Conservation (phyloP, 1,140 invertebrate genomes). For the Panulirus ornatus region DNA sequence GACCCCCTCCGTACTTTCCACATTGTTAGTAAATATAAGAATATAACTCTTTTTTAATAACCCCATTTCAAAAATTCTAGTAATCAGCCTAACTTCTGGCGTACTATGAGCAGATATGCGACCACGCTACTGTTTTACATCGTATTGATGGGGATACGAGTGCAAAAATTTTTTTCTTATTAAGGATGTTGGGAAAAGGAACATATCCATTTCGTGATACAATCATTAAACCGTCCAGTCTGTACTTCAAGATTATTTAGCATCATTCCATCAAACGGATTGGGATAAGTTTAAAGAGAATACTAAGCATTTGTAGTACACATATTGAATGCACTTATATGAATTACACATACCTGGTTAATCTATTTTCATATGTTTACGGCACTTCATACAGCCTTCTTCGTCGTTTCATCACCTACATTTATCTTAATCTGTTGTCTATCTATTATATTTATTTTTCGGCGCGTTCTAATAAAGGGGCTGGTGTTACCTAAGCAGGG, state of each 20-base stretch:
- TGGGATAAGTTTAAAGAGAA: not conserved
- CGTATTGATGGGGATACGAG: not conserved
- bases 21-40: not conserved
- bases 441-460: too few species aligned
- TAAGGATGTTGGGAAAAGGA: not conserved
- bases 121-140: slow-evolving; percentile 61
- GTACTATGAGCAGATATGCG: slow-evolving; percentile 2
- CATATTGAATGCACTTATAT: not conserved
- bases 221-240: not conserved
- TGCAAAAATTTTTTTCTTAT: not conserved
- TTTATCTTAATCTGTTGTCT: too few species aligned
- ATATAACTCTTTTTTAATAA: too few species aligned
- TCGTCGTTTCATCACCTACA: too few species aligned
- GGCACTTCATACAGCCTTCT: too few species aligned
- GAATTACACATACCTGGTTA: not conserved
- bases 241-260: too few species aligned
- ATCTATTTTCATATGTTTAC: too few species aligned
- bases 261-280: too few species aligned
- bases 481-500: too few species aligned
- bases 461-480: too few species aligned
- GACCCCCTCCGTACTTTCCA: slow-evolving; percentile 28
- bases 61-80: not conserved
- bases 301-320: not conserved
- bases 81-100: not conserved
- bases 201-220: too few species aligned